A percentile compares a stretch with the other conserved stretches of the same genome.
phyloP scores from a whole-genome alignment of 1,140 invertebrate species.

The Drosophila miranda region DNA sequence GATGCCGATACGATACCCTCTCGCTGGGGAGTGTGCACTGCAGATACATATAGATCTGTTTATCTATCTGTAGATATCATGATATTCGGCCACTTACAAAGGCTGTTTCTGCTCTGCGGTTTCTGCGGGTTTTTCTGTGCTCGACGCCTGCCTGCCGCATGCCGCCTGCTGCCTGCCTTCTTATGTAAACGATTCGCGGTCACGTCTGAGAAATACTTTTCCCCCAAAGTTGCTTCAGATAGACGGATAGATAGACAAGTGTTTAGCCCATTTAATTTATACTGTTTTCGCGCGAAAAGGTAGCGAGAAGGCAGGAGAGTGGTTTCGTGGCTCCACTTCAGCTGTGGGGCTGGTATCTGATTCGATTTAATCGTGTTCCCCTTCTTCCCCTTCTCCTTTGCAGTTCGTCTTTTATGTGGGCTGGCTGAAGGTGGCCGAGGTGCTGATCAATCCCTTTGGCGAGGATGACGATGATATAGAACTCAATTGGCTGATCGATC shows the following conservation, averaged over 20 bases:
- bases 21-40: constrained; percentile 13
- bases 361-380: too few relatives aligned
- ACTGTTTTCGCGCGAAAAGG: constrained; percentile 46
- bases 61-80: constrained; percentile 12
- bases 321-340: constrained; percentile 32
- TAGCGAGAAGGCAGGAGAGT: constrained; percentile 4
- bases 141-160: too few relatives aligned
- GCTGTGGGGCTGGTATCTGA: too few relatives aligned
- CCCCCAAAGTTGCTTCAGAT: constrained; percentile 17
- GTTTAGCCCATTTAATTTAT: constrained; percentile 43
- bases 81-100: constrained; percentile 37
- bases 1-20: constrained; percentile 26
- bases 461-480: constrained; percentile 98
- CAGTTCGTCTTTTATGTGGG: constrained; percentile 98
- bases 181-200: constrained; percentile 72
- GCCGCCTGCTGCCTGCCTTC: constrained; percentile 6
- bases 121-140: constrained; percentile 59
- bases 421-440: constrained; percentile 97
- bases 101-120: constrained; percentile 20
- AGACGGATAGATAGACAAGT: constrained; percentile 39
- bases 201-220: constrained; percentile 38
- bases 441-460: constrained; percentile 95
- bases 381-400: constrained; percentile 65
- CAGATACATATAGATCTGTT: too few relatives aligned
- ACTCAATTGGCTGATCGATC: constrained; percentile 93